phyloP scores from a whole-genome alignment of 1,140 invertebrate genomes.

The Wiebesia pumilae region DNA sequence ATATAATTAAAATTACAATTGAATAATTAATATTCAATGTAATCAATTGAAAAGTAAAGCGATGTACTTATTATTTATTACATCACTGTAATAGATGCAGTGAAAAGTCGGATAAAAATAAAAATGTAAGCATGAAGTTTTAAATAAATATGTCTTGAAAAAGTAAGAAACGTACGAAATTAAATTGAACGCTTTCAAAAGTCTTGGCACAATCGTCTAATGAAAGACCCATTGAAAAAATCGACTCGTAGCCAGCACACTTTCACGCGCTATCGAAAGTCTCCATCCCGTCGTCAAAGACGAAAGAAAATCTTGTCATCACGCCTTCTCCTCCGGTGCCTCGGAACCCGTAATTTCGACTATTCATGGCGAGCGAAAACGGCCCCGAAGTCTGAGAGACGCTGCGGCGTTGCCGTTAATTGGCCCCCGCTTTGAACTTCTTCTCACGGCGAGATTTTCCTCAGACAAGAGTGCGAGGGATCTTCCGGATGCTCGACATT shows the following conservation, averaged over 20 bases:
- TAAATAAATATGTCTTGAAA: neutral
- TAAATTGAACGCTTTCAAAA: neutral
- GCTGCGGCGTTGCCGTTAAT: neutral
- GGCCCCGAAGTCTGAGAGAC: neutral
- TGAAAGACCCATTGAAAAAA: neutral
- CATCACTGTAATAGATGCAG: too few relatives aligned
- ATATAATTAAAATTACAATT: neutral
- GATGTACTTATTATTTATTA: neutral
- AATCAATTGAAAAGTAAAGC: neutral
- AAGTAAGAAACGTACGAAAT: neutral
- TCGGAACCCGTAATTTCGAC: slow-evolving; percentile 1
- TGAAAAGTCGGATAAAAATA: too few relatives aligned
- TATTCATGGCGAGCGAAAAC: neutral
- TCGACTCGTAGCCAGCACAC: neutral
- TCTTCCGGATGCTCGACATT: neutral
- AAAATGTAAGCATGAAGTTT: too few relatives aligned
- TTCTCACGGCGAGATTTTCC: neutral
- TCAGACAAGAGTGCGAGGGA: neutral
- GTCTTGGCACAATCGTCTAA: neutral
- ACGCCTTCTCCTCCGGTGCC: neutral
- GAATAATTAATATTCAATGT: neutral
- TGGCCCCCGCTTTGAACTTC: neutral
- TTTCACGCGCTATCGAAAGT: slow-evolving; percentile 17
- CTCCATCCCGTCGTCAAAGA: neutral
- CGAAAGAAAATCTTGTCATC: slow-evolving; percentile 27